Base-by-base conservation (phyloP, 2,888 invertebrate genomes). In the Mythimna albipuncta region DNA sequence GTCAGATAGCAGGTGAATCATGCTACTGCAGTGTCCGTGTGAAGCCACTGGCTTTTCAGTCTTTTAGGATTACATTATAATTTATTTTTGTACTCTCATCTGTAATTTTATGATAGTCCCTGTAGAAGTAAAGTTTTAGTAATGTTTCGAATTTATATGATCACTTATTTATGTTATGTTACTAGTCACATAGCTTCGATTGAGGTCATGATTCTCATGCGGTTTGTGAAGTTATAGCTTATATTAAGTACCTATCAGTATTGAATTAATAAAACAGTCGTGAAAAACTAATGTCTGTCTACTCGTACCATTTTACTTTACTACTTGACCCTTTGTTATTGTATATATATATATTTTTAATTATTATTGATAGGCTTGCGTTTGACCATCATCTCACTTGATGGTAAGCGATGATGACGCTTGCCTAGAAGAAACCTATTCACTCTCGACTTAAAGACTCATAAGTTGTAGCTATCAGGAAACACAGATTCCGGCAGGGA, bases 1-100 rank as follows among this genome's bases (percentile, higher is more conserved):
- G 89, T 88, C 58, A 94, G 94, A 91, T 95, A 95, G 87, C 89
- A 86, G 38, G 44, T 71, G 16, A 86, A 82, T 78, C 67, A 62
- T 61, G 59, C 72, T 32, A 70, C 61, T 83, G 77, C 10, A 77
- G 69, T 71, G 71, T 76, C 73, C 79, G 54, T 79, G 55, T 52
- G 41, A 38, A 35, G 41, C 61, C 62, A 63, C 69, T 41, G 61
- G 70, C 64, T 19, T 72, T 70, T 76, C 69, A 77, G 75, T 69
- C 26, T 62, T 63, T 75, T 64, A 70, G 50, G 61, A 74, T 65
- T 38, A 57, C 67, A 67, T 61, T 75, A 69, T 83, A 75, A 77
- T 77, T 77, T 79, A 82, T 86, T 87, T 80, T 78, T 79, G 71
- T 82, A 79, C 79, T 70, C 65, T 69, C 70, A 73, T 74, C 64